Evolutionary conservation across 2,797 vertebrate genomes (phyloP), one percentile per base, ranked within the genome.

Genomic region (Oreochromis grahami): DNA sequence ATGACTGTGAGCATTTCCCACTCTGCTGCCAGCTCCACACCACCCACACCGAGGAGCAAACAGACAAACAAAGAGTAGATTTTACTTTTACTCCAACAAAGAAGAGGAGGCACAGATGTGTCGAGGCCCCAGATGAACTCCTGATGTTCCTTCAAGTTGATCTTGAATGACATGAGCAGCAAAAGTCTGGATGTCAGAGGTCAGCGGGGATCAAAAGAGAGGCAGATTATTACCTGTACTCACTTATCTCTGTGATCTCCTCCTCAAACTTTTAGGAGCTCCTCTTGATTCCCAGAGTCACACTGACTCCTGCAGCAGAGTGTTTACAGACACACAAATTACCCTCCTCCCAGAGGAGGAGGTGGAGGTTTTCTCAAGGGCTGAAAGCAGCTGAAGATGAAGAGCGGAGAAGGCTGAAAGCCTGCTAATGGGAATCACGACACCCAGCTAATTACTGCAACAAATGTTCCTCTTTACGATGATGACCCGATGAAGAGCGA

Each of bases 241-340:
- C 5, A 10, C 26, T 53, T 34, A 19, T 77, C 45, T 78, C 72
- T 43, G 26, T 74, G 76, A 82, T 53, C 24, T 41, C 38, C 8
- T 84, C 68, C 34, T 81, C 29, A 9, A 10, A n/a, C 63, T 43
- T 80, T 84, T 58, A 91, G 14, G 24, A 89, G 70, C 76, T 29
- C 77, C 76, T 70, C 41, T 65, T 68, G 29, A 72, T 21, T 83
- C 84, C 84, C 68, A 41, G 55, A 86, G 70, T 70, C 14, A 34
- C 84, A 68, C 50, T 74, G 52, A 26, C 65, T 70, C 9, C 45
- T 58, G 45, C 65, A 77, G 81, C 76, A 5, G n/a, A 77, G 74
- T 50, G 79, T 85, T 85, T 83, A 80, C 79, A 72, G 43, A 72
- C 24, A 77, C 82, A 87, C 85, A 89, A 88, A 92, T 92, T 89